phyloP scores from a whole-genome alignment of 2,797 vertebrate species.

The Anguilla marmorata region DNA sequence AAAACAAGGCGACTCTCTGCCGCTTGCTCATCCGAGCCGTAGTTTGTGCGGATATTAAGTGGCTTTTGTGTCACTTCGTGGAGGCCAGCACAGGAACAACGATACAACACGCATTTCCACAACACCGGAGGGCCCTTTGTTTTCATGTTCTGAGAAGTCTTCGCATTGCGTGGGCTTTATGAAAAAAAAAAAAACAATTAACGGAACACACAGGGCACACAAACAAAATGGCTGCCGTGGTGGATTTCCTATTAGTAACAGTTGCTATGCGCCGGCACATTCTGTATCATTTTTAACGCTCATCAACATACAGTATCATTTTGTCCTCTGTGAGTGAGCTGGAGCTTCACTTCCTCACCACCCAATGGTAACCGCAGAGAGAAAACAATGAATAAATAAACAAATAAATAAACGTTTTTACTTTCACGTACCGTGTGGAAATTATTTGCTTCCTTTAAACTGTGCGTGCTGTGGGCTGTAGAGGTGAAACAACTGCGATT shows the following conservation, averaged over 20 bases:
- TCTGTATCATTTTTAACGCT: constrained; percentile 15
- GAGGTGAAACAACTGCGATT: background rate
- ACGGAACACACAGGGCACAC: background rate
- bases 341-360: background rate
- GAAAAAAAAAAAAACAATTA: constrained; percentile 17
- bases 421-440: no score
- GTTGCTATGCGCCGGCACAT: constrained; percentile 22
- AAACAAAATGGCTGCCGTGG: constrained; percentile 20
- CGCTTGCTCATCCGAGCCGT: background rate
- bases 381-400: background rate
- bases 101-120: background rate
- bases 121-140: no score
- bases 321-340: background rate
- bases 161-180: background rate
- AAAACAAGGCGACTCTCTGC: background rate
- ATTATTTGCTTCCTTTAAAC: background rate
- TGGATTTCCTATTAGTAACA: constrained; percentile 20
- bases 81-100: background rate
- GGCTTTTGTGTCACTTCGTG: no score
- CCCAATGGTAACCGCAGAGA: background rate
- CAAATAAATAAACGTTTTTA: background rate
- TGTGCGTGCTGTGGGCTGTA: background rate
- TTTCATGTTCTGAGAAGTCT: constrained; percentile 3
- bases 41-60: background rate
- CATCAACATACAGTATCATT: background rate